A percentile compares a stretch with the other conserved stretches of the same genome.
These are phyloP conservation scores for Cydia fagiglandana DNA, from an alignment of 1,140 invertebrate genomes.

Conservation along the genomic window DNA sequence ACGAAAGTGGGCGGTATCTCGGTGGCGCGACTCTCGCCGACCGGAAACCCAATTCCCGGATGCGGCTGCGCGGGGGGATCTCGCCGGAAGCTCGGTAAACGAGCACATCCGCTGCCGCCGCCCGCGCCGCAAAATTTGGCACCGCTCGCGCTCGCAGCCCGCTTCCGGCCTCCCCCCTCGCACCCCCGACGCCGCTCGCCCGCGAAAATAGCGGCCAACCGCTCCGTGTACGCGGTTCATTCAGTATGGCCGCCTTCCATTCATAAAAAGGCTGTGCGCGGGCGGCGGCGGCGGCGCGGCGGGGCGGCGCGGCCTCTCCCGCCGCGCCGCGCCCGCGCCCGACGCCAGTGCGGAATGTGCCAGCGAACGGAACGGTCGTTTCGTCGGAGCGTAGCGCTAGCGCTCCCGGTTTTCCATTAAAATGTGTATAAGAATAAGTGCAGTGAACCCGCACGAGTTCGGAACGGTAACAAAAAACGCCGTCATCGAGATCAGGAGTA, in stretches of 20 bases:
- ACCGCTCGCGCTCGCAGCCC: conserved; percentile 72
- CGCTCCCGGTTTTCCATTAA: conserved; percentile 78
- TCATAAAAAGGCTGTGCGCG: conserved; percentile 85
- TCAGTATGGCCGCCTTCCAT: conserved; percentile 88
- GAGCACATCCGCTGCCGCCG: conserved; percentile 76
- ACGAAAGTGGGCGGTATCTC: conserved; percentile 70
- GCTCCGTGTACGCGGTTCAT: conserved; percentile 80
- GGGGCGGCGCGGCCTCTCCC: conserved; percentile 72
- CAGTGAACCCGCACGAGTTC: conserved; percentile 80
- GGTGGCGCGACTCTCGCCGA: conserved; percentile 67
- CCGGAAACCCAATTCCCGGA: conserved; percentile 78
- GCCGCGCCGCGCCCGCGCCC: conserved; percentile 76
- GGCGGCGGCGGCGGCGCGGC: conserved; percentile 61
- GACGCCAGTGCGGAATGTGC: conserved; percentile 79
- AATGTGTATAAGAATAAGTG: conserved; percentile 79
- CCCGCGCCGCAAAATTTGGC: conserved; percentile 78
- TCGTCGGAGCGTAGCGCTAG: conserved; percentile 79
- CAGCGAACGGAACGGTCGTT: conserved; percentile 83
- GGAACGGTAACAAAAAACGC: conserved; percentile 75
- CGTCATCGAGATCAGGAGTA: conserved; percentile 77
- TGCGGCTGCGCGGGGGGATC: conserved; percentile 75
- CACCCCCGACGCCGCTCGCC: conserved; percentile 62
- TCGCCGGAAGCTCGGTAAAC: conserved; percentile 83
- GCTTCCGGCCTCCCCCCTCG: conserved; percentile 72
- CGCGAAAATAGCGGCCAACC: conserved; percentile 77